phyloP scores from a whole-genome alignment of 2,797 vertebrate species.

The Amniataba percoides region DNA sequence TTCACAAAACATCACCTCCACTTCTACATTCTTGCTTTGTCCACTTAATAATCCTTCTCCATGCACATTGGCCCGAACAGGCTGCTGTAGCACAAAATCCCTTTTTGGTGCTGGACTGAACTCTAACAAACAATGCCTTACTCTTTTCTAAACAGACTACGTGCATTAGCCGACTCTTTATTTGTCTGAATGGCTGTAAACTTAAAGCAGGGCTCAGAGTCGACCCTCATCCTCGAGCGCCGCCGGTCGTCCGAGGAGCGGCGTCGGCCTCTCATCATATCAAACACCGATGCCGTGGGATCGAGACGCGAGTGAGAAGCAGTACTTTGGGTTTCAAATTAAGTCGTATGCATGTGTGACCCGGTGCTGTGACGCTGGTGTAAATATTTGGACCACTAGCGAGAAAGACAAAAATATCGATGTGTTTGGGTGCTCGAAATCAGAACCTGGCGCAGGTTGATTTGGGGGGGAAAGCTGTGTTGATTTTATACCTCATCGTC shows the following conservation, averaged over 20 bases:
- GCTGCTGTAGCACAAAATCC: conserved; percentile 74
- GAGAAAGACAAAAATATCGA: conserved; percentile 31
- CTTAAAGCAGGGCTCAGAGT: conserved; percentile 75
- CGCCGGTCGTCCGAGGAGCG: conserved; percentile 33
- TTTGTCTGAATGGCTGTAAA: conserved; percentile 74
- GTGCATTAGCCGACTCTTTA: conserved; percentile 71
- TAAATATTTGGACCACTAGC: conserved; percentile 61
- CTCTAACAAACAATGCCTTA: conserved; percentile 93
- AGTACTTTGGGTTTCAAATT: conserved; percentile 39
- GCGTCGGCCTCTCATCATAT: conserved; percentile 82
- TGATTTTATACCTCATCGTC: conserved; percentile 83
- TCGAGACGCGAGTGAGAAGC: conserved; percentile 52
- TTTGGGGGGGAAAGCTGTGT: conserved; percentile 57
- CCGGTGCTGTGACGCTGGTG: conserved; percentile 62
- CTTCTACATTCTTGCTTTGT: conserved; percentile 16
- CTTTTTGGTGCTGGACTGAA: conserved; percentile 91
- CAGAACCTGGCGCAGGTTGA: conserved; percentile 32
- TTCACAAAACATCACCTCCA: conserved; percentile 17
- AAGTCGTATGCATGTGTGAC: conserved; percentile 53
- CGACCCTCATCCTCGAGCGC: conserved; percentile 49
- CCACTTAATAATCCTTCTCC: conserved; percentile 25
- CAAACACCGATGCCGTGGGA: conserved; percentile 73
- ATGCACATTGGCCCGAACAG: conserved; percentile 61
- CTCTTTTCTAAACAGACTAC: conserved; percentile 79
- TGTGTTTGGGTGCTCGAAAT: conserved; percentile 68